A percentile compares a stretch with the other conserved stretches of the same genome.
These are phyloP conservation scores for Labeo catla DNA, from an alignment of 2,113 vertebrate species.

Conservation along the genomic window DNA sequence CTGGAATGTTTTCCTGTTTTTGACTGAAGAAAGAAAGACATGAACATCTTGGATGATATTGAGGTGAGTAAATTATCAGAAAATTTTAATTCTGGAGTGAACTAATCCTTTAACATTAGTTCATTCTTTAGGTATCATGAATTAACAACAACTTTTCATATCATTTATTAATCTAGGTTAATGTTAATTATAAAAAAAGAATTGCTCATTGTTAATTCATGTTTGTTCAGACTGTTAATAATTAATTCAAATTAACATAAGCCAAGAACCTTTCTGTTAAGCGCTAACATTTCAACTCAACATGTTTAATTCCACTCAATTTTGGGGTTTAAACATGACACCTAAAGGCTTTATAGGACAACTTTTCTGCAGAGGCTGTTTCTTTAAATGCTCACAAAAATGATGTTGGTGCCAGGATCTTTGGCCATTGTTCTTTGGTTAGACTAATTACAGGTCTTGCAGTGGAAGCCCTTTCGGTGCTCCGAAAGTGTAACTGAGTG, in stretches of 20 bases:
- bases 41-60: background rate
- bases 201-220: background rate
- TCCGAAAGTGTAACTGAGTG: slow-evolving; percentile 35
- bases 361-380: background rate
- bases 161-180: background rate
- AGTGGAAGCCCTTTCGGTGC: slow-evolving; percentile 20
- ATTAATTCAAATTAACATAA: background rate
- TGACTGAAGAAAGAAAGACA: no score
- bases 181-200: background rate
- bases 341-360: background rate
- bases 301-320: background rate
- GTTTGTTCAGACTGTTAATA: background rate
- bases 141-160: background rate
- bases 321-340: background rate
- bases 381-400: slow-evolving; percentile 27
- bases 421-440: slow-evolving; percentile 12
- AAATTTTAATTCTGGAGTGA: background rate
- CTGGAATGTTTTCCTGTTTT: no score
- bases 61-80: no score
- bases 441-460: slow-evolving; percentile 25
- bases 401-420: slow-evolving; percentile 2
- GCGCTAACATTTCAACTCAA: background rate
- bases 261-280: background rate
- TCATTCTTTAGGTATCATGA: background rate
- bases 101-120: background rate